These are phyloP conservation scores for Anhinga rufa DNA, from an alignment of 2,113 vertebrate species.

Conservation along the genomic window DNA sequence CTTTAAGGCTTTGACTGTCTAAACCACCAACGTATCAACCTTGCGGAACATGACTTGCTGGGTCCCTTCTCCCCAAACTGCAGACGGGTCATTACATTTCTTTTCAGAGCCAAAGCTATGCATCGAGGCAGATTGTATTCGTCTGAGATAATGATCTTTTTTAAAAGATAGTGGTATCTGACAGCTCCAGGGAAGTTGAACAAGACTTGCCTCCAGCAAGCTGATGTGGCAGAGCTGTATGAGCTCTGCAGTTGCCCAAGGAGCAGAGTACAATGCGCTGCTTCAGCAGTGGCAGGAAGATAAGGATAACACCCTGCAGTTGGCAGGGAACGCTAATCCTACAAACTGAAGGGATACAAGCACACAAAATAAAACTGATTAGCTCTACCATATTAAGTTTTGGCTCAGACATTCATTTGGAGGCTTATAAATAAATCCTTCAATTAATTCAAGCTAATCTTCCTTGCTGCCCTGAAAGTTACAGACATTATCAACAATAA, in stretches of 20 bases:
- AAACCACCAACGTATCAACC: background rate
- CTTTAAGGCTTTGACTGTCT: accelerated
- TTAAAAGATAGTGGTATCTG: background rate
- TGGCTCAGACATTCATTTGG: background rate
- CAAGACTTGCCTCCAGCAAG: background rate
- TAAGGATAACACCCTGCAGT: background rate
- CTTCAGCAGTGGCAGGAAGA: background rate
- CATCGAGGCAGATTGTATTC: background rate
- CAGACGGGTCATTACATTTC: background rate
- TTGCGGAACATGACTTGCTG: accelerated
- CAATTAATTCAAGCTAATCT: constrained; percentile 4
- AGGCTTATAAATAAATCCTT: background rate
- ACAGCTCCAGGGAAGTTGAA: background rate
- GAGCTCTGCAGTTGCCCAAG: background rate
- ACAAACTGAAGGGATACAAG: background rate
- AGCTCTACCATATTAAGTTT: background rate
- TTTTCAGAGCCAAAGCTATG: background rate
- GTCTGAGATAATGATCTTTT: background rate
- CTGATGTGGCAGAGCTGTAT: background rate
- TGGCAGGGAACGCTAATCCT: background rate
- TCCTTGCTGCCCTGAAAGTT: background rate
- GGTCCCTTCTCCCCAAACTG: background rate
- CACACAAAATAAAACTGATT: background rate
- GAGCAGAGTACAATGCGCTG: background rate
- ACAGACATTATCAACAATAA: background rate